A percentile compares a stretch with the other conserved stretches of the same genome.
These are phyloP conservation scores for Melanargia galathea DNA, from an alignment of 2,888 invertebrate species.

Conservation along the genomic window DNA sequence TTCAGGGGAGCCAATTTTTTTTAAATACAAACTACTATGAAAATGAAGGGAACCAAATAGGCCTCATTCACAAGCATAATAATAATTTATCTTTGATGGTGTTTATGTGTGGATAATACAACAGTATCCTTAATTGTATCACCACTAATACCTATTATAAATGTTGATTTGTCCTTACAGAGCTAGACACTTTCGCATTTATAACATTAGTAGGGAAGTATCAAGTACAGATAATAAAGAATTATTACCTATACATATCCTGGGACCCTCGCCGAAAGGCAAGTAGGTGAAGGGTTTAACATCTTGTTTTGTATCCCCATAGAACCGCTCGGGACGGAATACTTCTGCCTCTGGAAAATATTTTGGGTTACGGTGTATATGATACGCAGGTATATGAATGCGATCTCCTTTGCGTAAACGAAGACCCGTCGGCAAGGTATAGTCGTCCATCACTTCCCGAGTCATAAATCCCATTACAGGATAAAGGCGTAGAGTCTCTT, in stretches of 20 bases:
- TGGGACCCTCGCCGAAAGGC: slow-evolving; percentile 1
- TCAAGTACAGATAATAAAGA: no score
- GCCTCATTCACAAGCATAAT: no score
- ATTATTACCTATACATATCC: background rate
- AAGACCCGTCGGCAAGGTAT: background rate
- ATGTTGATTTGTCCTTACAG: no score
- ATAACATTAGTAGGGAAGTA: no score
- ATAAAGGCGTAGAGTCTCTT: background rate
- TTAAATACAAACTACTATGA: no score
- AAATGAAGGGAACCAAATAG: no score
- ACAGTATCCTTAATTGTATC: no score
- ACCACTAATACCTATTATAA: no score
- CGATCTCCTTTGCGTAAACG: background rate
- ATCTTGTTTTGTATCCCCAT: background rate
- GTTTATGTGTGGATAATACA: no score
- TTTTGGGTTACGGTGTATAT: background rate
- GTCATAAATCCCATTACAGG: background rate
- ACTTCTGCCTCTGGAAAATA: background rate
- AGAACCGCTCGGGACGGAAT: slow-evolving; percentile 2
- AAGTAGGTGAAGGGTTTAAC: background rate
- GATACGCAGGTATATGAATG: background rate
- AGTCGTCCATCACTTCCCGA: background rate
- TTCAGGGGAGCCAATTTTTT: no score
- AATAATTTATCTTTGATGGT: no score
- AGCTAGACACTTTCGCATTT: no score